Evolutionary conservation across 2,113 vertebrate genomes (phyloP), one percentile per base, ranked within the genome.

Genomic region (Neomonachus schauinslandi): DNA sequence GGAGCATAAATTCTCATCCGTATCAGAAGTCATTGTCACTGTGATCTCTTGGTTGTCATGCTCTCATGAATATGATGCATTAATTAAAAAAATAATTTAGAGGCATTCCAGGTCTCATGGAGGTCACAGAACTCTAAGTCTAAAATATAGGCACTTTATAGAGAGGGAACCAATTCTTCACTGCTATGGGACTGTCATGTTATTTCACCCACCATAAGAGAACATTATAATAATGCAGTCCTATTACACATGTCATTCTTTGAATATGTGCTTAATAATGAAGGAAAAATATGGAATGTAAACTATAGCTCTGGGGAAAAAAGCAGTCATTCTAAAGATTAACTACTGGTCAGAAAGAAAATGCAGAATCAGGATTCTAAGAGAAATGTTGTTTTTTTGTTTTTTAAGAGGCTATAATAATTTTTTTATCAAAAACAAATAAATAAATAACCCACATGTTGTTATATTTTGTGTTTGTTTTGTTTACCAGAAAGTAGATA

Each of bases 61-160:
- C n/a, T 86, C 46, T 97, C 36, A 12, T 72, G 49, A 89, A 84
- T 77, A 8, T 8, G 1, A 26, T 22, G 69, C 61, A 59, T 96
- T 97, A 94, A 97, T 95, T 89, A 88, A 63, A 88, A 98, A 98
- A 97, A 97, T 74, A 63, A 97, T 96, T 97, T 96, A 93, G 80
- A 87, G 96, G 59, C 51, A 51, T 89, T 67, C 18, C 67, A 96
- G 39, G 42, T 33, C 94, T 63, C 59, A 11, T 69, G 57, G 59
- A 98, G 59, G 69, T 88, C 42, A 28, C 46, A 26, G 95, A 51
- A 91, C 91, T 53, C 10, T 89, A 57, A 91, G n/a, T 95, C 39
- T 93, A 92, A 92, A 96, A 89, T 71, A 8, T 0, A 83, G 72
- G 0, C 46, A 5, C 36, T 92, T 95, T 12, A 22, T 83, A 21